Base-by-base conservation (phyloP, 2,113 vertebrate genomes). In the Gymnocephalus cernua region DNA sequence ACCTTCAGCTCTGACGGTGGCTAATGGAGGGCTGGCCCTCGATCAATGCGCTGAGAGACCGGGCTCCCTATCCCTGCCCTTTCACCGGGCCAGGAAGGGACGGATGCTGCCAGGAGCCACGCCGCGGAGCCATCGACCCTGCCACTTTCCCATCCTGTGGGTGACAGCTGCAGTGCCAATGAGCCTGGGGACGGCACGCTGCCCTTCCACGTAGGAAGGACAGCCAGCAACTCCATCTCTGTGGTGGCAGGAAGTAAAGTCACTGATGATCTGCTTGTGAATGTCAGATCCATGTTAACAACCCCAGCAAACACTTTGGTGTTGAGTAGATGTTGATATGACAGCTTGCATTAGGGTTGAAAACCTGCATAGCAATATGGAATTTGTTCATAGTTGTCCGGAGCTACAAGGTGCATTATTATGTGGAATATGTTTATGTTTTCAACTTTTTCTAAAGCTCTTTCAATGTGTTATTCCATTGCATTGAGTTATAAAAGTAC, bases 1-100 rank as follows among this genome's bases (percentile, higher is more conserved):
- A 94, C 93, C 93, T 95, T 95, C 89, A 87, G 80, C 88, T 92
- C 85, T 67, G 81, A 87, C 69, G n/a, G 82, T 69, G 62, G 91
- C 86, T 92, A 89, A 93, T 92, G 88, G 92, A 88, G 82, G 63
- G 69, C 89, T 94, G 92, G 91, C 87, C 79, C 72, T 74, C 48
- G 90, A 93, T 94, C 94, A 94, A 90, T 93, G 85, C 84, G 56
- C 85, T 23, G 73, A 87, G 86, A 86, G 82, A 79, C 79, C 53
- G 84, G 79, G 44, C 83, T 85, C 91, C 87, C 85, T 74, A 61
- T 86, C 82, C 57, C 62, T 93, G 88, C 83, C 89, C 91, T 94
- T 94, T 93, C 86, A 80, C 86, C 50, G 2, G 79, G 86, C 88
- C 80, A 84, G 87, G 82, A 78, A 86, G 78, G 69, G 79, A 76